Percentiles rank a stretch among this genome's conserved stretches.
phyloP scores from a whole-genome alignment of 2,797 vertebrate species.

The Ciconia nigra region DNA sequence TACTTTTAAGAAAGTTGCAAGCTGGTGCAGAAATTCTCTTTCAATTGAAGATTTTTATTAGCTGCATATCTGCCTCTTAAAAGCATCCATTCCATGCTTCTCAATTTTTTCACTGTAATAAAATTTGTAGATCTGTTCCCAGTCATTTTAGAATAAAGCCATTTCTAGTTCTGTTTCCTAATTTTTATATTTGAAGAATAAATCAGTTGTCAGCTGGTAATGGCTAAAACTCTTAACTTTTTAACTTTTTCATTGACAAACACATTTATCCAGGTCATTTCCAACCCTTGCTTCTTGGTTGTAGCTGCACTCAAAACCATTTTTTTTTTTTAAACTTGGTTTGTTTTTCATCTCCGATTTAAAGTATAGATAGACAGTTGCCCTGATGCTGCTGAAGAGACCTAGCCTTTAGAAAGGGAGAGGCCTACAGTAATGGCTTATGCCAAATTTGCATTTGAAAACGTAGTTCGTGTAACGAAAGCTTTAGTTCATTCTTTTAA shows the following conservation, averaged over 20 bases:
- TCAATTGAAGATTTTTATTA: neutral
- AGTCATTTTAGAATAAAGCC: neutral
- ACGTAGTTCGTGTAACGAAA: neutral
- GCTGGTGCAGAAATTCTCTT: neutral
- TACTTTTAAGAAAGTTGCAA: neutral
- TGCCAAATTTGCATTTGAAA: neutral
- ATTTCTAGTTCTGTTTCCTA: neutral
- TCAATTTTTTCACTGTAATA: neutral
- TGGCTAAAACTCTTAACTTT: neutral
- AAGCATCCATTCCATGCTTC: neutral
- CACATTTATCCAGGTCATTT: neutral
- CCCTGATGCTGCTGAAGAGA: neutral
- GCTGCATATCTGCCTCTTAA: neutral
- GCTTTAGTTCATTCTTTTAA: neutral
- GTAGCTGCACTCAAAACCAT: neutral
- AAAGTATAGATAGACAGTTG: accelerated
- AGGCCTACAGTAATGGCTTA: neutral
- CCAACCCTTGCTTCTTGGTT: neutral
- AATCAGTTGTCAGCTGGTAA: neutral
- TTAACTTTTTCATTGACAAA: neutral
- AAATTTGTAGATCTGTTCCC: neutral
- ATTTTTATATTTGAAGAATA: neutral
- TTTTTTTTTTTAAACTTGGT: neutral
- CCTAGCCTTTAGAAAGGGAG: neutral
- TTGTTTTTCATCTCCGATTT: neutral